A percentile compares a stretch with the other conserved stretches of the same genome.
These are phyloP conservation scores for Tinamus major DNA, from an alignment of 2,797 vertebrate genomes.

Conservation along the genomic window DNA sequence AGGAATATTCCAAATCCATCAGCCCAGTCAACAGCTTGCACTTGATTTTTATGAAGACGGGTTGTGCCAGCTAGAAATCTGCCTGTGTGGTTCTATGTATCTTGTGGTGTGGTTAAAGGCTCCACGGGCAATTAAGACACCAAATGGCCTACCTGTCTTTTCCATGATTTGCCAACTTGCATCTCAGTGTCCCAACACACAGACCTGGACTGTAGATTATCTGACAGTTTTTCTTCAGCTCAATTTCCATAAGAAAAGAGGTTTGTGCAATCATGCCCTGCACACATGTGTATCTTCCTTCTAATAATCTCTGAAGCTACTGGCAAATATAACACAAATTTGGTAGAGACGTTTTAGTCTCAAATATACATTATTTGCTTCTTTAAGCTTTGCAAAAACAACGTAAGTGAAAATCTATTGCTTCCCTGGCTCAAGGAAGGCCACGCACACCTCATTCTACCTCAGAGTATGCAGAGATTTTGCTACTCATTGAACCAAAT, in stretches of 20 bases:
- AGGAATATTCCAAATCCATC: background rate
- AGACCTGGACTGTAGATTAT: background rate
- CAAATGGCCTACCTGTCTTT: background rate
- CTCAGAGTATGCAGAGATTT: fast-evolving
- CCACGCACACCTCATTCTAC: background rate
- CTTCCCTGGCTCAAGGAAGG: background rate
- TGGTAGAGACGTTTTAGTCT: background rate
- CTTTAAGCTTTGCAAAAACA: background rate
- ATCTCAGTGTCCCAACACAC: background rate
- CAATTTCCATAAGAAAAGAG: background rate
- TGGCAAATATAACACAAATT: background rate
- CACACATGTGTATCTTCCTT: background rate
- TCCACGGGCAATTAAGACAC: fast-evolving
- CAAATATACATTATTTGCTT: background rate
- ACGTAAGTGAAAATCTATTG: background rate
- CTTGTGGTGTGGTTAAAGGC: background rate
- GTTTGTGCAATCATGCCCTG: background rate
- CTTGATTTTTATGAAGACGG: background rate
- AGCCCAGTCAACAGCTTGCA: background rate
- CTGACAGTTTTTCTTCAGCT: background rate
- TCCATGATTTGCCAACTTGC: background rate
- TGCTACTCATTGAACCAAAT: background rate
- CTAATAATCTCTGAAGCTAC: background rate
- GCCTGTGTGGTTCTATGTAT: background rate
- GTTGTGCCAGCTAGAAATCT: background rate